Percentiles rank a stretch among this genome's conserved stretches.
Conservation (phyloP, 2,113 vertebrate genomes). For the Platysternon megacephalum region DNA sequence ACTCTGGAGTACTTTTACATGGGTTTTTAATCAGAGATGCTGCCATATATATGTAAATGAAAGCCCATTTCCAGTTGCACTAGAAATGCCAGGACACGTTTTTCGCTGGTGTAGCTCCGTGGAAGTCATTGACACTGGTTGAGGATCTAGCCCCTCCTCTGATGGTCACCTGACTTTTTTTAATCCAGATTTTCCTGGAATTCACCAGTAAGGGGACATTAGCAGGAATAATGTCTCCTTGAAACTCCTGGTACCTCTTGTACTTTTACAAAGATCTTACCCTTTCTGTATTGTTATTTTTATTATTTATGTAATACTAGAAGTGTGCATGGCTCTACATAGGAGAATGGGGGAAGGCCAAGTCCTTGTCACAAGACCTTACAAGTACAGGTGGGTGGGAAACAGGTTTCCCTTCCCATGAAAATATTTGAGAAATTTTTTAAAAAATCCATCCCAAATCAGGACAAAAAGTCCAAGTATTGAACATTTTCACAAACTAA, state of each 20-base stretch:
- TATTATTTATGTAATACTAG: not conserved
- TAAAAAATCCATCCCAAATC: not conserved
- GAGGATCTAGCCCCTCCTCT: not conserved
- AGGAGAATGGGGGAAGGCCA: not conserved
- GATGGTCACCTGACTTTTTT: not conserved
- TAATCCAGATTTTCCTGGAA: not conserved
- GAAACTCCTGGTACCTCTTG: not conserved
- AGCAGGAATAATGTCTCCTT: not conserved
- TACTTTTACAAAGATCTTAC: not conserved
- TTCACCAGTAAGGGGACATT: not conserved
- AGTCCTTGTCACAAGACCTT: not conserved
- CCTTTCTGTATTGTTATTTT: not conserved
- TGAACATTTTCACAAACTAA: not conserved
- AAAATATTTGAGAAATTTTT: not conserved
- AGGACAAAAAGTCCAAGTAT: not conserved
- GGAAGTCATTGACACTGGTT: not conserved
- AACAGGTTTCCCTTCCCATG: not conserved
- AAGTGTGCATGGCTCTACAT: not conserved
- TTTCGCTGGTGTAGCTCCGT: not conserved
- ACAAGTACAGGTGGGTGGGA: not conserved
- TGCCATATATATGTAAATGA: not conserved
- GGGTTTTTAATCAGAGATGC: not conserved
- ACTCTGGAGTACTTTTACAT: fast-evolving
- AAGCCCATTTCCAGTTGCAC: not conserved
- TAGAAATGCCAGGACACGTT: not conserved